phyloP scores from a whole-genome alignment of 2,113 vertebrate genomes.

The Aspidoscelis tigris region DNA sequence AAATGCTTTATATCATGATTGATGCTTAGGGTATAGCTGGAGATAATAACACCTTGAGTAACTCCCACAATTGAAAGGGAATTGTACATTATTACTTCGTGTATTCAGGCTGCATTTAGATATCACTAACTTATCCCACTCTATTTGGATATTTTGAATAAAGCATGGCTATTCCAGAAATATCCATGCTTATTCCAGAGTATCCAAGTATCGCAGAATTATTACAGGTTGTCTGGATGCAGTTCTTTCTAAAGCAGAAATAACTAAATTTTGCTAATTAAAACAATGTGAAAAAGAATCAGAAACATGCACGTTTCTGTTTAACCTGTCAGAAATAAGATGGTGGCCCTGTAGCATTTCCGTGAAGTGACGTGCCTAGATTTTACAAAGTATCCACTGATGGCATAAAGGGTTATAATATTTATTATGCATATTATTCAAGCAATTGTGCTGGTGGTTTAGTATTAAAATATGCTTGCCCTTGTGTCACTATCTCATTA shows the following conservation, averaged over 20 bases:
- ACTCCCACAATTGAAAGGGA: too few relatives aligned
- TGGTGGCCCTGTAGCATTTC: neutral
- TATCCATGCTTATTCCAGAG: too few relatives aligned
- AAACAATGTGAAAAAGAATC: neutral
- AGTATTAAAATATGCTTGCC: slow-evolving; percentile 30
- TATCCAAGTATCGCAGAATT: too few relatives aligned
- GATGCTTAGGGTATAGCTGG: too few relatives aligned
- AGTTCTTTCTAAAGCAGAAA: neutral
- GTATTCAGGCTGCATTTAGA: too few relatives aligned
- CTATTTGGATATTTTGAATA: too few relatives aligned
- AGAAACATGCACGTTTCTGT: neutral
- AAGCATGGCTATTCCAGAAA: too few relatives aligned
- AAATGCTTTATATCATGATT: too few relatives aligned
- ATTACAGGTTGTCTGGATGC: too few relatives aligned
- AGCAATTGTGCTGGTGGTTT: slow-evolving; percentile 16
- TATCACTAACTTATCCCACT: too few relatives aligned
- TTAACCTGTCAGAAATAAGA: neutral
- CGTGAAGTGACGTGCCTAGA: neutral
- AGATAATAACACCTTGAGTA: too few relatives aligned
- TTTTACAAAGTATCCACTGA: neutral
- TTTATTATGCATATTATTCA: slow-evolving; percentile 18
- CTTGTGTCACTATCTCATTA: slow-evolving; percentile 30
- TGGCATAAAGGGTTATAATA: neutral
- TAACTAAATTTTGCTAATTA: neutral
- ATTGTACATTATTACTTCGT: too few relatives aligned